phyloP scores from a whole-genome alignment of 2,888 invertebrate genomes.

The Ptilodon capucinus region DNA sequence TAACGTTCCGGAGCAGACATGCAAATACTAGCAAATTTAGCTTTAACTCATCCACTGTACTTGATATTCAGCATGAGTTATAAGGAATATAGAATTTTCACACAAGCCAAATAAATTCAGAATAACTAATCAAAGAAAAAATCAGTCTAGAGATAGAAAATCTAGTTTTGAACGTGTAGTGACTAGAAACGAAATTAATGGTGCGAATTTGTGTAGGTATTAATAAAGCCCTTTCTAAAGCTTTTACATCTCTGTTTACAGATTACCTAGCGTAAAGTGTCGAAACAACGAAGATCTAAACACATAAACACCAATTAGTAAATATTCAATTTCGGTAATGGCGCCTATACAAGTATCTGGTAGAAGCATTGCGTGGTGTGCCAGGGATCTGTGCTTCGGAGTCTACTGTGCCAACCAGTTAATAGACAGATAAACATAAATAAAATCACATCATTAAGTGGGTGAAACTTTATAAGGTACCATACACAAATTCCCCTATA shows the following conservation, averaged over 20 bases:
- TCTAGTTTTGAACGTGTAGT: conserved; percentile 26
- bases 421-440: conserved; percentile 56
- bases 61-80: conserved; percentile 21
- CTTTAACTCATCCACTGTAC: conserved; percentile 19
- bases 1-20: conserved; percentile 53
- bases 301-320: conserved; percentile 19
- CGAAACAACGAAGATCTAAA: conserved; percentile 11
- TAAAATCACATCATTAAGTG: conserved; percentile 65
- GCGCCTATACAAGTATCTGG: conserved; percentile 16
- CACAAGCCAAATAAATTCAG: conserved; percentile 20
- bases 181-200: conserved; percentile 43
- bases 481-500: conserved; percentile 80
- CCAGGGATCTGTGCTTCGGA: conserved; percentile 44
- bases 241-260: conserved; percentile 16
- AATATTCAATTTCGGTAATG: conserved; percentile 5
- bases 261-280: conserved; percentile 13
- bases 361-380: conserved; percentile 39
- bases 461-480: conserved; percentile 83
- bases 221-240: conserved; percentile 62
- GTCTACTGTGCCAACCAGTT: conserved; percentile 67
- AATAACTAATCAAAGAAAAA: conserved; percentile 16
- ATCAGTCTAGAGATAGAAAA: conserved; percentile 16
- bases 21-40: conserved; percentile 46
- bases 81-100: conserved; percentile 18
- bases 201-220: conserved; percentile 81